These are phyloP conservation scores for Agapornis roseicollis DNA, from an alignment of 2,113 vertebrate genomes.

Conservation along the genomic window DNA sequence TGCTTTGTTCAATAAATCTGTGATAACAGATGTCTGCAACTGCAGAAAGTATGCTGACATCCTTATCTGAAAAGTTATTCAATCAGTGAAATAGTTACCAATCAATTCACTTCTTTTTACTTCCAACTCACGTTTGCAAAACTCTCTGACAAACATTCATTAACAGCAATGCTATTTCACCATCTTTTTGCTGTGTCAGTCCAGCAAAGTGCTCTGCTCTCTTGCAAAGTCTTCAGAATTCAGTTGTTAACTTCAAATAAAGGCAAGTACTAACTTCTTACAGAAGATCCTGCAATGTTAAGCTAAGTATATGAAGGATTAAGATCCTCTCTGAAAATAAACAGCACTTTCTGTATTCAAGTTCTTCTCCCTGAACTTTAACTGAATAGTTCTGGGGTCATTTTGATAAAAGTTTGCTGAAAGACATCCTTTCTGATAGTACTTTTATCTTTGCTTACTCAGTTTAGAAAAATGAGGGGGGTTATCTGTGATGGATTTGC, in stretches of 20 bases:
- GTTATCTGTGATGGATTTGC: neutral
- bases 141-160: neutral
- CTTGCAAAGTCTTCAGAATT: neutral
- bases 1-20: neutral
- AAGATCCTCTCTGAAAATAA: neutral
- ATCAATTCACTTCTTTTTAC: neutral
- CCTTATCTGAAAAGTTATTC: neutral
- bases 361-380: neutral
- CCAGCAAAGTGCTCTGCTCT: neutral
- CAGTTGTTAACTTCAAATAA: neutral
- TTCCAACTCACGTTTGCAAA: neutral
- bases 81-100: neutral
- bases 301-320: neutral
- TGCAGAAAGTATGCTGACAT: neutral
- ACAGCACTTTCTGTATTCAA: neutral
- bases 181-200: neutral
- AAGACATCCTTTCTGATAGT: neutral
- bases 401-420: neutral
- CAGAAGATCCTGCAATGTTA: neutral
- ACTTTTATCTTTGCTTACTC: conserved; percentile 8
- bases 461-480: neutral
- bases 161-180: neutral
- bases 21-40: neutral
- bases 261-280: neutral
- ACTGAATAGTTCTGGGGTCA: neutral